These are phyloP conservation scores for Dryadula phaetusa DNA, from an alignment of 2,888 invertebrate species.

Conservation along the genomic window DNA sequence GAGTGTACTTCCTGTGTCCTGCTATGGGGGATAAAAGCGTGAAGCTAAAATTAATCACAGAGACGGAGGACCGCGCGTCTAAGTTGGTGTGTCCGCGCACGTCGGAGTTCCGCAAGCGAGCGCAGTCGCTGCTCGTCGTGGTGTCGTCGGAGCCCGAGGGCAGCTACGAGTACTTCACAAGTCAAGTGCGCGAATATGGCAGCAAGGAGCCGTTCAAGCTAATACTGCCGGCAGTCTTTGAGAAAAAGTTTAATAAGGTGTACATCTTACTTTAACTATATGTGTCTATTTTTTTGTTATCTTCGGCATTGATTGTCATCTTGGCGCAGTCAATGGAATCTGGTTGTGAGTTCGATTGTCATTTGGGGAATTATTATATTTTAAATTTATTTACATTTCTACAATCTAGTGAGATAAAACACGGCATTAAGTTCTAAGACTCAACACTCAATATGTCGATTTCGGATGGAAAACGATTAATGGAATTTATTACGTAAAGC, in stretches of 20 bases:
- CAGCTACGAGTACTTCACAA: slow-evolving; percentile 90
- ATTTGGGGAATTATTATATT: too few relatives aligned
- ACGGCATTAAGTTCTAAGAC: too few relatives aligned
- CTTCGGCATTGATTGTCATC: too few relatives aligned
- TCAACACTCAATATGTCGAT: too few relatives aligned
- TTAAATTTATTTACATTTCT: too few relatives aligned
- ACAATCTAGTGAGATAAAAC: too few relatives aligned
- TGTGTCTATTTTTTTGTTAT: background rate
- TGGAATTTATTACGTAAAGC: too few relatives aligned
- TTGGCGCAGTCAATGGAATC: too few relatives aligned
- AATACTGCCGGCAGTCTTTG: slow-evolving; percentile 85
- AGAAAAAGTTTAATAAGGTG: slow-evolving; percentile 80
- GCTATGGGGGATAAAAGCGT: too few relatives aligned
- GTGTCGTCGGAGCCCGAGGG: slow-evolving; percentile 93
- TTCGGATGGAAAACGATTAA: too few relatives aligned
- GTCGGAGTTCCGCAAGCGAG: slow-evolving; percentile 87
- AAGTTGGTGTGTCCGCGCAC: slow-evolving; percentile 84
- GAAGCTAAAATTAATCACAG: slow-evolving; percentile 53
- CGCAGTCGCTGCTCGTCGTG: slow-evolving; percentile 93
- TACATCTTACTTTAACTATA: slow-evolving; percentile 36
- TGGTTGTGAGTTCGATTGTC: too few relatives aligned
- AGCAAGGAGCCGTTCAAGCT: slow-evolving; percentile 92
- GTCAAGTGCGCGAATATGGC: slow-evolving; percentile 91
- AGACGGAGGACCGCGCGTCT: slow-evolving; percentile 73
- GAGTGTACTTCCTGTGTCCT: too few relatives aligned